phyloP scores from a whole-genome alignment of 2,797 vertebrate genomes.

The Sebastes vulpes region DNA sequence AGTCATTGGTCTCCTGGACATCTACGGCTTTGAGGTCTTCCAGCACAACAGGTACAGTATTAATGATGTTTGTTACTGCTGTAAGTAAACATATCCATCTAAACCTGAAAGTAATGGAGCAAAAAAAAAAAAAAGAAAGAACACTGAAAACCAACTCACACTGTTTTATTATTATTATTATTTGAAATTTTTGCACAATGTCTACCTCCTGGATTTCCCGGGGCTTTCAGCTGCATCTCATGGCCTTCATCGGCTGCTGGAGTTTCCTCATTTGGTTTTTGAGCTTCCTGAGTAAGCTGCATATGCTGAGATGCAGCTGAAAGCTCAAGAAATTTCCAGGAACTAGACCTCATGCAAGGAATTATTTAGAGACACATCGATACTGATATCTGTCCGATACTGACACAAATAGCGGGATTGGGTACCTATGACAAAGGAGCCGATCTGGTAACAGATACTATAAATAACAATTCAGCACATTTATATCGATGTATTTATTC shows the following conservation, averaged over 20 bases:
- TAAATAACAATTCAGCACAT: neutral
- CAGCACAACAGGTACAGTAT: slow-evolving; percentile 93
- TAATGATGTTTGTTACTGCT: neutral
- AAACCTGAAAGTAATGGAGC: no score
- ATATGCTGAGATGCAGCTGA: neutral
- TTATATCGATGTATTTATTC: neutral
- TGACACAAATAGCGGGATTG: neutral
- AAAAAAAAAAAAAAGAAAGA: neutral
- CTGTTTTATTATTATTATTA: neutral
- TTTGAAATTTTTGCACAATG: neutral
- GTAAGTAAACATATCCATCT: no score
- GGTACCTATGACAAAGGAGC: neutral
- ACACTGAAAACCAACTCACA: neutral
- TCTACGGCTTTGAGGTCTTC: slow-evolving; percentile 99
- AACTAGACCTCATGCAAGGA: no score
- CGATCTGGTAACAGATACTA: neutral
- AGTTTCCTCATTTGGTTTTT: no score
- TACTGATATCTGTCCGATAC: neutral
- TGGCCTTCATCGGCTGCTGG: neutral
- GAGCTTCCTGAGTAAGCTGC: no score
- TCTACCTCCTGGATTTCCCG: neutral
- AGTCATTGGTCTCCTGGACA: slow-evolving; percentile 95
- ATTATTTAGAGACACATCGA: neutral
- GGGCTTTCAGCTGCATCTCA: neutral
- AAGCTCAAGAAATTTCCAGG: neutral